Conservation (phyloP, 1,140 invertebrate species). For the Bombus cullumanus region DNA sequence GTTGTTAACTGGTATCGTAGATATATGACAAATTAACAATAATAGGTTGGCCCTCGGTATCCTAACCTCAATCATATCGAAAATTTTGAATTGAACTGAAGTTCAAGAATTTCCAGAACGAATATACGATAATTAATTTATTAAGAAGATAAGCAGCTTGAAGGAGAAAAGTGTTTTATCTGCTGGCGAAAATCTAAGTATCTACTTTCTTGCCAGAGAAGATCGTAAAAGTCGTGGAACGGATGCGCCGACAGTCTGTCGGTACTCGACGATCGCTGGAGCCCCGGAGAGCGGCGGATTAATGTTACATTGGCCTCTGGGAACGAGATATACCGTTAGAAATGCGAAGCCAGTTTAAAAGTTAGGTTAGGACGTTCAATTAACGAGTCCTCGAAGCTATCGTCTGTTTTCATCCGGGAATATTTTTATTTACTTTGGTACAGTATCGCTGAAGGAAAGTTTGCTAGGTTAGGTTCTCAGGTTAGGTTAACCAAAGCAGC, state of each 20-base stretch:
- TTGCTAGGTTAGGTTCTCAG: neutral
- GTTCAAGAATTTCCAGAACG: too few species aligned
- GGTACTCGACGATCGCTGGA: neutral
- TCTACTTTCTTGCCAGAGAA: neutral
- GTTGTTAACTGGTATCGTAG: too few species aligned
- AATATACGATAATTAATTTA: too few species aligned
- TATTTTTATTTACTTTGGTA: neutral
- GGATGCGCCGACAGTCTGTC: neutral
- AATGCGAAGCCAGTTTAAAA: neutral
- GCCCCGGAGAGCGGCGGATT: neutral
- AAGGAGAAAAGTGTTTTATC: neutral
- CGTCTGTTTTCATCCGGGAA: neutral
- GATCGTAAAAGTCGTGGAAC: neutral
- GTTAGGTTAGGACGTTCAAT: neutral
- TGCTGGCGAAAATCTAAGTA: neutral
- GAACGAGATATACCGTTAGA: neutral
- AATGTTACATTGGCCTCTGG: neutral
- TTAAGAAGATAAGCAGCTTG: too few species aligned
- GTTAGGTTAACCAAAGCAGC: neutral
- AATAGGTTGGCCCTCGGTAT: too few species aligned
- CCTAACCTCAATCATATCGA: too few species aligned
- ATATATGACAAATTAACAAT: too few species aligned
- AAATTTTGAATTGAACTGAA: too few species aligned
- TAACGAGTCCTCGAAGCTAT: neutral
- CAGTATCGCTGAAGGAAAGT: neutral